These are phyloP conservation scores for Agrotis clavis DNA, from an alignment of 2,888 invertebrate species.

Conservation along the genomic window DNA sequence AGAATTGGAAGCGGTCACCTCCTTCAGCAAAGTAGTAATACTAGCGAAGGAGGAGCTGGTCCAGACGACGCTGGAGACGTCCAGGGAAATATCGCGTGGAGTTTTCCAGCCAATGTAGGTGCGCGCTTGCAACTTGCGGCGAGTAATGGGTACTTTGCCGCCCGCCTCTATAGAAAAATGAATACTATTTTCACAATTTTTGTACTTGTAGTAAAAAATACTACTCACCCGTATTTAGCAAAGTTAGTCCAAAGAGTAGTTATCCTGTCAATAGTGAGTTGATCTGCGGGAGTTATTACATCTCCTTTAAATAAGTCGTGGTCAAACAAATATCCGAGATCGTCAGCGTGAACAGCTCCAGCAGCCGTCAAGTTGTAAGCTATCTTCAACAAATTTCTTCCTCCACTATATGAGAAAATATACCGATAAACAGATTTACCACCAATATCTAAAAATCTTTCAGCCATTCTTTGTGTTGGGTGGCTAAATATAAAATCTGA, in stretches of 20 bases:
- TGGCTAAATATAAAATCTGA: constrained; percentile 36
- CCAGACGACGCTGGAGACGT: too few species aligned
- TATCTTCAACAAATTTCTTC: constrained; percentile 12
- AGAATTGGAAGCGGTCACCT: too few species aligned
- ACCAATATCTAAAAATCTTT: constrained; percentile 28
- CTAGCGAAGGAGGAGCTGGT: too few species aligned
- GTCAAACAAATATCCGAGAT: constrained; percentile 57
- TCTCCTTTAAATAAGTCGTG: constrained; percentile 8
- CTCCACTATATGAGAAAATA: constrained; percentile 50
- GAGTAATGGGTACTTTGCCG: too few species aligned
- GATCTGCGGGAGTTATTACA: constrained; percentile 42
- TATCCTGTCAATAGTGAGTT: constrained; percentile 50
- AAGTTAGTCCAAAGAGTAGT: constrained; percentile 65
- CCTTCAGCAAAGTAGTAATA: too few species aligned
- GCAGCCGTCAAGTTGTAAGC: background rate
- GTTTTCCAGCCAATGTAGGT: too few species aligned
- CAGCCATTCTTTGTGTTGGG: constrained; percentile 41
- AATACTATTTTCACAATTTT: background rate
- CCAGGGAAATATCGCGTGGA: too few species aligned
- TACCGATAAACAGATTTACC: constrained; percentile 39
- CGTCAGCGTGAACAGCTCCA: constrained; percentile 56
- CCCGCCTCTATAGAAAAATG: too few species aligned
- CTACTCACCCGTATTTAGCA: constrained; percentile 39
- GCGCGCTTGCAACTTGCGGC: too few species aligned
- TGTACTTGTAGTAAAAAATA: too few species aligned